A percentile compares a stretch with the other conserved stretches of the same genome.
Conservation (phyloP, 2,888 invertebrate genomes). For the Tridacna crocea region DNA sequence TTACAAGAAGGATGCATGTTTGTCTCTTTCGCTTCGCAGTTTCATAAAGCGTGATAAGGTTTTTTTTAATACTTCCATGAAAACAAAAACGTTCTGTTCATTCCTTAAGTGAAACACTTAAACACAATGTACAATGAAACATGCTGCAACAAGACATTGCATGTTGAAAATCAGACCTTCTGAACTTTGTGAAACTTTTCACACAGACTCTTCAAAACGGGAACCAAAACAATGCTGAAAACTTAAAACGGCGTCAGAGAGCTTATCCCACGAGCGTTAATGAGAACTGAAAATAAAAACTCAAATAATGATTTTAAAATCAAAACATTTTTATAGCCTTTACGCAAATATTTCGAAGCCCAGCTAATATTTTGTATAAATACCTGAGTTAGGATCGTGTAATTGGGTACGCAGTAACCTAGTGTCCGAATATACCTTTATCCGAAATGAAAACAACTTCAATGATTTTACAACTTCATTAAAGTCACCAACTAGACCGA, state of each 20-base stretch:
- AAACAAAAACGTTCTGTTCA: too few relatives aligned
- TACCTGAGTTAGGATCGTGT: constrained; percentile 26
- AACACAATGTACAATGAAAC: background rate
- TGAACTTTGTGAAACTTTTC: background rate
- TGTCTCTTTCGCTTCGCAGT: too few relatives aligned
- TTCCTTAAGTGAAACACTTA: too few relatives aligned
- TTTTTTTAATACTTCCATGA: too few relatives aligned
- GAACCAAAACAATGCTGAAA: constrained; percentile 15
- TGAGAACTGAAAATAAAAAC: constrained; percentile 19
- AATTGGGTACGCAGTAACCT: constrained; percentile 9
- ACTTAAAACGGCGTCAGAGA: constrained; percentile 22
- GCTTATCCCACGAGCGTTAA: background rate
- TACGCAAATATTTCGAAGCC: constrained; percentile 45
- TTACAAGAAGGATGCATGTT: too few relatives aligned
- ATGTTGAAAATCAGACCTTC: background rate
- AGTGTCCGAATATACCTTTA: constrained; percentile 23
- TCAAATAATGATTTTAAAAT: constrained; percentile 39
- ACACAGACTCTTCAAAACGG: constrained; percentile 5
- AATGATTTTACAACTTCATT: constrained; percentile 14
- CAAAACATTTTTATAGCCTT: constrained; percentile 51
- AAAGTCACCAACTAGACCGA: constrained; percentile 26
- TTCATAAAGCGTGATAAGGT: too few relatives aligned
- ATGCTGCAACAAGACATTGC: constrained; percentile 3
- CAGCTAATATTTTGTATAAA: constrained; percentile 36
- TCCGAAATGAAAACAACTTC: constrained; percentile 44